Conservation (phyloP, 2,888 invertebrate genomes). For the Clivina fossor region DNA sequence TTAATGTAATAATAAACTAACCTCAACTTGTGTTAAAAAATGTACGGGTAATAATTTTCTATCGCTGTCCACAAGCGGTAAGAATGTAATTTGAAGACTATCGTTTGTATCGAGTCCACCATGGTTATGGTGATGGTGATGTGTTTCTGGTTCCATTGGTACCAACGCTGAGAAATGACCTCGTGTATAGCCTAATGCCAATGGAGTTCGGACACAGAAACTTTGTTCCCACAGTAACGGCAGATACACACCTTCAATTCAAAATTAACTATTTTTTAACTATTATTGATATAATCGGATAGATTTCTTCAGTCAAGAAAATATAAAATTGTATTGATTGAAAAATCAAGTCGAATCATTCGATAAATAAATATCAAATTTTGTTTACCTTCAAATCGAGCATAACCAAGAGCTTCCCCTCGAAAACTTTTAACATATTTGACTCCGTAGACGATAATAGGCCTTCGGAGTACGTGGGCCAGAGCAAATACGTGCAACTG, state of each 20-base stretch:
- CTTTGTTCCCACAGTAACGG: slow-evolving; percentile 94
- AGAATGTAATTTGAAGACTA: slow-evolving; percentile 65
- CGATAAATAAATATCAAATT: no score
- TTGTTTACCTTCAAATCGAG: slow-evolving; percentile 82
- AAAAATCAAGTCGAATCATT: no score
- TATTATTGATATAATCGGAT: no score
- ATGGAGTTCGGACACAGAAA: slow-evolving; percentile 89
- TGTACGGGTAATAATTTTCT: slow-evolving; percentile 91
- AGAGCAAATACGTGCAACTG: slow-evolving; percentile 95
- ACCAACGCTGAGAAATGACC: slow-evolving; percentile 97
- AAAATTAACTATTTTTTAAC: no score
- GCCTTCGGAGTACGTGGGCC: slow-evolving; percentile 90
- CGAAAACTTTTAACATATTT: slow-evolving; percentile 95
- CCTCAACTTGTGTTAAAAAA: slow-evolving; percentile 87
- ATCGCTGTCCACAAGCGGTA: slow-evolving; percentile 91
- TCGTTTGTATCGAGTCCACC: slow-evolving; percentile 46
- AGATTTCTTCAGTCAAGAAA: no score
- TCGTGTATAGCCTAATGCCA: slow-evolving; percentile 91
- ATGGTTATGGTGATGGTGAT: slow-evolving; percentile 48
- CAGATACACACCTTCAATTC: slow-evolving; percentile 80
- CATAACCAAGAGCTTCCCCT: slow-evolving; percentile 93
- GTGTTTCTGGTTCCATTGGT: slow-evolving; percentile 74
- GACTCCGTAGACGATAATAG: slow-evolving; percentile 94
- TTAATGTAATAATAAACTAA: no score
- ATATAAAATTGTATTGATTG: no score